Conservation (phyloP, 2,888 invertebrate genomes). For the Drosophila fulvimacula region DNA sequence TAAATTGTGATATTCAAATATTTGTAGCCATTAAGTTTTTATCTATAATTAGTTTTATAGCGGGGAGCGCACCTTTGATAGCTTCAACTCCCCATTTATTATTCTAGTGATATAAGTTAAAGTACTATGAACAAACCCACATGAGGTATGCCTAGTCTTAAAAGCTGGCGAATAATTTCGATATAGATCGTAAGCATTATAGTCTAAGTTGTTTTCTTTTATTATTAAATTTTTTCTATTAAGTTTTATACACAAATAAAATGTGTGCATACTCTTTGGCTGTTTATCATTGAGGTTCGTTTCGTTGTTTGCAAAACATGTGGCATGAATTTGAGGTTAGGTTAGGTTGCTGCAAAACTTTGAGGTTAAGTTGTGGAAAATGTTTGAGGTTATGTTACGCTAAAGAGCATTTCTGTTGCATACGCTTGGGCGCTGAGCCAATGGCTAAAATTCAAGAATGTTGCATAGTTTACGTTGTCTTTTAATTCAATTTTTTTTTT, state of each 20-base stretch:
- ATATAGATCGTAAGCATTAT: slow-evolving; percentile 2
- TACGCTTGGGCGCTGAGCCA: slow-evolving; percentile 44
- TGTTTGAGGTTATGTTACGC: slow-evolving; percentile 18
- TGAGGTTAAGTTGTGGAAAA: slow-evolving; percentile 20
- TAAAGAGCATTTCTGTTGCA: slow-evolving; percentile 26
- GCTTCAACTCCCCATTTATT: slow-evolving; percentile 4
- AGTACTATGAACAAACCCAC: slow-evolving; percentile 12
- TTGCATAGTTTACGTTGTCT: slow-evolving; percentile 30
- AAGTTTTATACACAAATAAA: slow-evolving; percentile 58
- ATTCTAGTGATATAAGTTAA: slow-evolving; percentile 1
- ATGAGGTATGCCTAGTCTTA: slow-evolving; percentile 15
- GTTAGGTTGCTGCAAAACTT: slow-evolving; percentile 4
- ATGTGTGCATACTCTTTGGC: slow-evolving; percentile 51
- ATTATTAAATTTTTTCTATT: neutral
- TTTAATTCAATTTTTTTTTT: neutral
- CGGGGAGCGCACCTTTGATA: slow-evolving; percentile 22
- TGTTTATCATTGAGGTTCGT: neutral
- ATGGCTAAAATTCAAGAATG: neutral
- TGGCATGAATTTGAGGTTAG: slow-evolving; percentile 51
- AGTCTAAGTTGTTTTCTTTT: slow-evolving; percentile 29
- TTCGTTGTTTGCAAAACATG: slow-evolving; percentile 10
- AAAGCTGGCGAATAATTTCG: neutral
- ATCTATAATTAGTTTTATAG: slow-evolving; percentile 10
- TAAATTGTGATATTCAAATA: slow-evolving; percentile 44
- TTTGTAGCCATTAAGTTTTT: slow-evolving; percentile 33